Evolutionary conservation across 2,888 invertebrate genomes (phyloP).

Genomic region (Mechanitis mazaeus): DNA sequence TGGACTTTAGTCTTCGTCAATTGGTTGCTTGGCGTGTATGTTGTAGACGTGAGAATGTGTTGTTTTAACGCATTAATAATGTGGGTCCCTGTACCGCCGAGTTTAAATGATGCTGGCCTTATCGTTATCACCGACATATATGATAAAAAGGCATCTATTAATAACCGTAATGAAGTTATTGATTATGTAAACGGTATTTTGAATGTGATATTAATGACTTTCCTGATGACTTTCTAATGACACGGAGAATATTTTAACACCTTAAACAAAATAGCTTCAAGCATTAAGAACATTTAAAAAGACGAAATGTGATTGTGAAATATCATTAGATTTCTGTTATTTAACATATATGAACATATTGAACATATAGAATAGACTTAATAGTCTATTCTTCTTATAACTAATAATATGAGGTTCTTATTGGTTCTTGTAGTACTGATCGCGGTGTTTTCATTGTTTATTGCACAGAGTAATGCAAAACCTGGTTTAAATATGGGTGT

Average conservation of each 20-base stretch:
- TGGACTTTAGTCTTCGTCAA: too few species aligned
- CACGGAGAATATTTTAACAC: not conserved
- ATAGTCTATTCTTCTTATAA: not conserved
- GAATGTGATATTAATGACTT: not conserved
- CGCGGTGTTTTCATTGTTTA: slow-evolving; percentile 33
- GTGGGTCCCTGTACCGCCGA: too few species aligned
- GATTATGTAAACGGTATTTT: not conserved
- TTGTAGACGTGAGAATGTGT: too few species aligned
- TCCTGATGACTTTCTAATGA: not conserved
- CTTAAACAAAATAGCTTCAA: not conserved
- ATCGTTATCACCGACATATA: too few species aligned
- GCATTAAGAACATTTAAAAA: not conserved
- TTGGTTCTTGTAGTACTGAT: slow-evolving; percentile 34
- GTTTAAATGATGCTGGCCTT: too few species aligned
- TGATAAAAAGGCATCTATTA: too few species aligned
- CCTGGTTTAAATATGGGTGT: slow-evolving; percentile 37
- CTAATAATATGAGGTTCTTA: slow-evolving; percentile 38
- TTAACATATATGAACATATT: not conserved
- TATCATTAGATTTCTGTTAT: not conserved
- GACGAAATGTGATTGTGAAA: not conserved
- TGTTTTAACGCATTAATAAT: too few species aligned
- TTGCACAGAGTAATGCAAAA: slow-evolving; percentile 32
- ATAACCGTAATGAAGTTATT: too few species aligned
- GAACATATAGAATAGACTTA: too few species aligned
- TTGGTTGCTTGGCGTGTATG: too few species aligned